Percentiles rank a stretch among this genome's conserved stretches.
phyloP scores from a whole-genome alignment of 2,888 invertebrate species.

The Chaetogeoica ovagalla region DNA sequence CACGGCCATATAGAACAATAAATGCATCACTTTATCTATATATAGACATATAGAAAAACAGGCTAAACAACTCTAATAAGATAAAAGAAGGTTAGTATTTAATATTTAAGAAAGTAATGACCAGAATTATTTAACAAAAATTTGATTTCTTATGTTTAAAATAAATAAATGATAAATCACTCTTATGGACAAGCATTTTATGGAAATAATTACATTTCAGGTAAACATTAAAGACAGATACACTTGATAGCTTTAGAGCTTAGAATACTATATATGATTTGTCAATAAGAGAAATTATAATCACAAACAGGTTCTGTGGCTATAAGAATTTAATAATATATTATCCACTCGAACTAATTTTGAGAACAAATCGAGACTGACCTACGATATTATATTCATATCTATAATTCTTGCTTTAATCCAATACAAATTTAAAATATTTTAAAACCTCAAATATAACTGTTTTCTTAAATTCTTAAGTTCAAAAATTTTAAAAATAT shows the following conservation, averaged over 20 bases:
- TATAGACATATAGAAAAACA: constrained; percentile 42
- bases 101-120: constrained; percentile 34
- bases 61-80: constrained; percentile 30
- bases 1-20: constrained; percentile 43
- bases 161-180: not conserved
- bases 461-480: not conserved
- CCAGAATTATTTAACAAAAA: constrained; percentile 5
- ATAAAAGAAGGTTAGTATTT: constrained; percentile 24
- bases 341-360: not conserved
- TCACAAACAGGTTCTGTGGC: not conserved
- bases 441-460: not conserved
- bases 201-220: not conserved
- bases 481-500: too few species aligned
- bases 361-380: not conserved
- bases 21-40: constrained; percentile 20
- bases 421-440: not conserved
- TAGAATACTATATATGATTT: not conserved
- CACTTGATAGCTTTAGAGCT: not conserved
- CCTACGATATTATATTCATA: not conserved
- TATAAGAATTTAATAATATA: not conserved
- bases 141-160: not conserved
- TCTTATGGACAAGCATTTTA: not conserved
- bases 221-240: not conserved
- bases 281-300: not conserved
- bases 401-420: not conserved